Conservation (phyloP, 1,140 invertebrate species). For the Bombyx mori region ASM3026992v2 NC_085109.1:5299001-5299500, state of each 20-base stretch:
- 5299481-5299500: too few species aligned
- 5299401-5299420: too few species aligned
- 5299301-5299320: too few species aligned
- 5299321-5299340: too few species aligned
- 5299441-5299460: too few species aligned
- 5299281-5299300: too few species aligned
- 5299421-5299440: too few species aligned
- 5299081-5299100: constrained; percentile 64
- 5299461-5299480: too few species aligned
- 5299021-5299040: constrained; percentile 8
- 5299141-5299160: constrained; percentile 46
- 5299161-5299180: constrained; percentile 43
- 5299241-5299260: constrained; percentile 45
- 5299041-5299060: constrained; percentile 32
- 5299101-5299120: constrained; percentile 57
- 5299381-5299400: too few species aligned
- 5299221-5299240: background rate
- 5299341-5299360: too few species aligned
- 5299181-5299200: background rate
- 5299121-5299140: constrained; percentile 40
- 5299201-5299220: constrained; percentile 2
- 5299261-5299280: constrained; percentile 32
- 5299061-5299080: constrained; percentile 38
- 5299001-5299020: background rate
- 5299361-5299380: too few species aligned